Evolutionary conservation across 2,888 invertebrate genomes (phyloP), one percentile per base, ranked within the genome.

Genomic region (Hyposoter didymator): DNA sequence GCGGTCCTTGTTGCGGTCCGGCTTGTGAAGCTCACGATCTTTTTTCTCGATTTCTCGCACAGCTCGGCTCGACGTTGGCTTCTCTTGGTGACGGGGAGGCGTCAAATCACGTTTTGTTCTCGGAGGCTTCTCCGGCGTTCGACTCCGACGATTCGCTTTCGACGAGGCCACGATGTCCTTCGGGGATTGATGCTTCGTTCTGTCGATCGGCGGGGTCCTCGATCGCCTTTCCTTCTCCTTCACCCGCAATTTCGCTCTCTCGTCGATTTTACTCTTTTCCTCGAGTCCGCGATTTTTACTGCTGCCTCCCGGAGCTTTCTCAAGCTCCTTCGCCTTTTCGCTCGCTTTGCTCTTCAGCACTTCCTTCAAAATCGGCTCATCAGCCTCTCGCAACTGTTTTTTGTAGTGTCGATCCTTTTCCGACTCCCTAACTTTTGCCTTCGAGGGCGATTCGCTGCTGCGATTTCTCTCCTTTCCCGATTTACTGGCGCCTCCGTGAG

Each of bases 151-250:
- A 1, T 90, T 80, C 6, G 72, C 82, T 82, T 92, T 93, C 1
- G 86, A 66, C 1, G 89, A 28, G 59, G 28, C 70, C 0, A 88
- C 35, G 0, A 80, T 78, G 5, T 93, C 93, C 76, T 92, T 93
- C 2, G 89, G 35, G n/a, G 91, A 87, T 32, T 90, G 92, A 73
- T 93, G 92, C 47, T 92, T 93, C 0, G 90, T 84, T n/a, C 92
- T 89, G 0, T 93, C 93, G 4, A 85, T 88, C 0, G 93, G 91
- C 0, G 94, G 94, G 0, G 93, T 94, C 17, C 93, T 89, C 2
- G 94, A 93, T 35, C 92, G 91, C 67, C 93, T 88, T 17, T 94
- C 94, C 72, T 93, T 91, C 10, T 94, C 94, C 76, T 92, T 93
- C 2, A 91, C 90, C 28, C 92, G 91, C 0, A 90, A 87, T 74